Conservation (phyloP, 2,888 invertebrate genomes). For the Chrysomela aeneicollis region DNA sequence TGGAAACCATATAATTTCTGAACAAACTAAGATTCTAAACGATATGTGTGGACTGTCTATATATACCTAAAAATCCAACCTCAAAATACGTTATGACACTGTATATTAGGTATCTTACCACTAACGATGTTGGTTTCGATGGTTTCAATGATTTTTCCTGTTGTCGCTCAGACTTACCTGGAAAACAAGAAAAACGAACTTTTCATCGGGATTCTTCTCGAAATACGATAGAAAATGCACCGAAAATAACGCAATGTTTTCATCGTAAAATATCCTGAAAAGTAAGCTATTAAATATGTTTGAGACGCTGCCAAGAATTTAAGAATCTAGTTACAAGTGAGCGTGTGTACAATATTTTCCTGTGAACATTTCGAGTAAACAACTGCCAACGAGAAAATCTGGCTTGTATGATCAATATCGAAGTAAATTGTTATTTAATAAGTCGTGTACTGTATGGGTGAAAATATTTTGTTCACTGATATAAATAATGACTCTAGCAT, state of each 20-base stretch:
- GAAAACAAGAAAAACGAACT: neutral
- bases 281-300: conserved; percentile 12
- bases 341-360: neutral
- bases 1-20: too few species aligned
- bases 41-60: too few species aligned
- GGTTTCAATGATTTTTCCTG: too few species aligned
- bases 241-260: neutral
- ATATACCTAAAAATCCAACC: too few species aligned
- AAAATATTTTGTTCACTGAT: too few species aligned
- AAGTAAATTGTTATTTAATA: neutral
- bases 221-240: neutral
- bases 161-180: conserved; percentile 6
- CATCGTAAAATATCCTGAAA: conserved; percentile 6
- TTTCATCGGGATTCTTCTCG: neutral
- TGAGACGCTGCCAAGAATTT: conserved; percentile 18
- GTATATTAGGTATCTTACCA: too few species aligned
- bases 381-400: neutral
- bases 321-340: conserved; percentile 4
- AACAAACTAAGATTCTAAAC: too few species aligned
- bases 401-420: neutral
- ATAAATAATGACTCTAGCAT: too few species aligned
- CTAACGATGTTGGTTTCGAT: too few species aligned
- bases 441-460: too few species aligned
- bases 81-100: too few species aligned
- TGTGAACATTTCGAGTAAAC: neutral